Evolutionary conservation across 1,140 invertebrate species (phyloP), one percentile per base, ranked within the genome.

Genomic region (Littorina saxatilis): DNA sequence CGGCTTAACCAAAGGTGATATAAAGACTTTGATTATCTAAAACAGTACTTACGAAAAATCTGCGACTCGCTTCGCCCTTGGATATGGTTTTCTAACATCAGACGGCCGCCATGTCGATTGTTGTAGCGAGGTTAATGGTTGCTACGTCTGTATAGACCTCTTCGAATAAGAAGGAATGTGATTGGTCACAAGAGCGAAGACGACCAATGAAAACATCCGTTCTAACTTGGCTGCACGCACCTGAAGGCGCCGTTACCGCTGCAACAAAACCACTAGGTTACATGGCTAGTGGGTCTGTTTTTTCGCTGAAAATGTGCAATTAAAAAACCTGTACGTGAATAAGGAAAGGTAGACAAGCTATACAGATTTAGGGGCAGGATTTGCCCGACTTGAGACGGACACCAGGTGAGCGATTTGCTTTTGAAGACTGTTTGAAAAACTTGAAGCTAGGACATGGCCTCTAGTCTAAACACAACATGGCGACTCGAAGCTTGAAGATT

Each of bases 71-170:
- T 39, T 68, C 66, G 1, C 66, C 66, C 35, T 68, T 39, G 66
- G 9, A 40, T 0, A 9, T 17, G 2, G 3, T 17, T 68, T 1
- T 2, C 35, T 80, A 13, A 35, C 47, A 35, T 55, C 74, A 72
- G 58, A 68, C 17, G 37, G 39, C 80, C 72, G 80, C 80, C 80
- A 82, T 82, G 35, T 77, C 73, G 39, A 70, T 40, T 77, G 73
- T 68, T 82, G 55, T 82, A 55, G 72, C 58, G 80, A 76, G 70
- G 75, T 32, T 66, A 72, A 72, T 80, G 79, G 79, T 80, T 80
- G 70, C 79, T 74, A 80, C 47, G 79, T 39, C 40, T 13, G 50
- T 37, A 23, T 39, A 32, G 35, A 35, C 23, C 37, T 29, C 23
- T 17, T 68, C 66, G 13, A 73, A 35, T 50, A 61, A 80, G 29